Percentiles rank a stretch among this genome's conserved stretches.
phyloP scores from a whole-genome alignment of 2,888 invertebrate species.

The Diplolepis rosae region DNA sequence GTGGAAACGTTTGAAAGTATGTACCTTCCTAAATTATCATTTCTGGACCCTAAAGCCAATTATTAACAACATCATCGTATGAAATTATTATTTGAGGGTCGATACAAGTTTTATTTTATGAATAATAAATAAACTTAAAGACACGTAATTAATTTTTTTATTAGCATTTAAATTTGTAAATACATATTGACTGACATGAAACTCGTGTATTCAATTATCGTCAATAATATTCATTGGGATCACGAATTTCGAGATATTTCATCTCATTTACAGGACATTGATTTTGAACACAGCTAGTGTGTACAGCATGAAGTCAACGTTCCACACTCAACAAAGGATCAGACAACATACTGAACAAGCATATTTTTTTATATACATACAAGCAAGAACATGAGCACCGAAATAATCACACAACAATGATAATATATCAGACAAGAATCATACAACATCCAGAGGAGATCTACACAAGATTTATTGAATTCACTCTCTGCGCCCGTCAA shows the following conservation, averaged over 20 bases:
- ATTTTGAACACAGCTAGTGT: constrained; percentile 13
- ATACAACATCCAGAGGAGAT: constrained; percentile 1
- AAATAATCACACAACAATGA: constrained; percentile 26
- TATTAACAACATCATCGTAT: too few species aligned
- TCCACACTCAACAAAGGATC: constrained; percentile 23
- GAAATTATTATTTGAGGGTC: too few species aligned
- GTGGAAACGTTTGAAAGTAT: too few species aligned
- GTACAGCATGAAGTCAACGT: constrained; percentile 9
- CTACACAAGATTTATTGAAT: constrained; percentile 18
- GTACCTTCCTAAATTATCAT: too few species aligned
- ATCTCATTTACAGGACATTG: constrained; percentile 11
- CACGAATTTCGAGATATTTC: constrained; percentile 12
- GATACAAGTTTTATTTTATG: too few species aligned
- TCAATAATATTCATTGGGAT: constrained; percentile 10
- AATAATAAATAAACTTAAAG: neutral
- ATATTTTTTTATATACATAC: constrained; percentile 17
- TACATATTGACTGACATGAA: neutral
- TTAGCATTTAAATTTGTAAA: neutral
- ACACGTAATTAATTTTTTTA: neutral
- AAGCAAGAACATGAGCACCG: constrained; percentile 14
- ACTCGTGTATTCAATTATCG: neutral
- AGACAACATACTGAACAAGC: constrained; percentile 10
- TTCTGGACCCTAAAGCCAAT: too few species aligned
- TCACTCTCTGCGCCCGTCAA: constrained; percentile 9
- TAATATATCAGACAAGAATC: constrained; percentile 1